These are phyloP conservation scores for Antrozous pallidus DNA, from an alignment of 2,797 vertebrate species.

Conservation along the genomic window DNA sequence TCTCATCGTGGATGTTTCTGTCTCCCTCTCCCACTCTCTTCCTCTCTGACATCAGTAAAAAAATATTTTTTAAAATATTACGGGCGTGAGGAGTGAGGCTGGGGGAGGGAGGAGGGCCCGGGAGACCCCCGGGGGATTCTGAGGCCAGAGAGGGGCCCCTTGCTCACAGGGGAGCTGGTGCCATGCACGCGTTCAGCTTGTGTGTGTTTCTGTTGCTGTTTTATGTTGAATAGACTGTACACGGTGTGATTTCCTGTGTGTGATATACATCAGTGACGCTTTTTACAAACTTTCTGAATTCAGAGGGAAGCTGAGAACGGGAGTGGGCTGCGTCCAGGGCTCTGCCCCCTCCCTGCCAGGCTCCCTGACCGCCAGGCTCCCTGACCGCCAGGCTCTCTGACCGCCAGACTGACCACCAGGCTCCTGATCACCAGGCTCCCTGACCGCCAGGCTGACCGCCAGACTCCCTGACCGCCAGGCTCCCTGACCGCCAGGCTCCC, in stretches of 20 bases:
- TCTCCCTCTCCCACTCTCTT: too few relatives aligned
- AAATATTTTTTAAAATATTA: neutral
- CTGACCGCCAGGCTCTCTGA: accelerated
- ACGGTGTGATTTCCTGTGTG: neutral
- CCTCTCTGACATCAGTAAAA: too few relatives aligned
- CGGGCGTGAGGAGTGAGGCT: neutral
- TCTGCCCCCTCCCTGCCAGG: accelerated
- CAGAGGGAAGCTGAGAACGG: neutral
- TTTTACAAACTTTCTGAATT: neutral
- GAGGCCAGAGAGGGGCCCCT: accelerated
- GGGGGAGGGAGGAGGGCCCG: accelerated
- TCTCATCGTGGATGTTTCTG: too few relatives aligned
- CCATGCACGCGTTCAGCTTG: neutral
- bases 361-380: neutral
- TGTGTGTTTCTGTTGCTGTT: too few relatives aligned
- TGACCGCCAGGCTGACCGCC: too few relatives aligned
- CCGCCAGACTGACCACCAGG: too few relatives aligned
- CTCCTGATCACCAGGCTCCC: neutral
- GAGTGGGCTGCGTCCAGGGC: too few relatives aligned
- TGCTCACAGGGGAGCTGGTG: neutral
- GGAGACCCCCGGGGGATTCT: accelerated
- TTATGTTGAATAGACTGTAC: too few relatives aligned
- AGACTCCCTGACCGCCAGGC: accelerated
- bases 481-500: neutral
- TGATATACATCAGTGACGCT: neutral